Base-by-base conservation (phyloP, 2,797 vertebrate species). In the Coregonus ussuriensis region DNA sequence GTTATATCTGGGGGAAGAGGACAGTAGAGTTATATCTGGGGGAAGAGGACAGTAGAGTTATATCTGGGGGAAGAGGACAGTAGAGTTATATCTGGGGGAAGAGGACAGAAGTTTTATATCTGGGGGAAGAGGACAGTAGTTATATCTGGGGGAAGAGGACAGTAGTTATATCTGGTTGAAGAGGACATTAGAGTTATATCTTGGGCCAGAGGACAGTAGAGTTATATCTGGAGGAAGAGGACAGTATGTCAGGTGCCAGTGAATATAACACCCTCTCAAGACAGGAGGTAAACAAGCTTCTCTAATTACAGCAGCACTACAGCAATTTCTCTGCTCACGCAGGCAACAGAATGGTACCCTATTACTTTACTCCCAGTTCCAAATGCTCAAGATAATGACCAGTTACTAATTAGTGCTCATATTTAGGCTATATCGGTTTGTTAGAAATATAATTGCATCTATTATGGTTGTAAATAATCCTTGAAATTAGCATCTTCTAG, bases 301-400 rank as follows among this genome's bases (percentile, higher is more conserved):
- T 51, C 88, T 94, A 95, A 95, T 95, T 95, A 94, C 88, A 68
- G 77, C 89, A 84, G 87, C 87, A 88, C 89, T 90, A 87, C 86
- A 89, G 89, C 91, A 84, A 87, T 93, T 93, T 93, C 86, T 89
- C 80, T 77, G 82, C 85, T 89, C 91, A 90, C 79, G 83, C 35
- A 59, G 92, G 89, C 93, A 86, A 92, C 89, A 82, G 87, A 93
- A 93, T 92, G 89, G 92, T 92, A 91, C 89, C 90, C 92, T 92
- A 93, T 94, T 95, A 94, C 93, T 93, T 94, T 89, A 92, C 92
- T 94, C 90, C 84, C 85, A 91, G 92, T 93, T 94, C 91, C 90
- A 88, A 94, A 94, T 94, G 94, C 93, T 95, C 93, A 94, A 94
- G 94, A 95, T 95, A 95, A 95, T 95, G 93, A 95, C 94, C 94